These are phyloP conservation scores for Pterobdella sp. DNA, from an alignment of 2,888 invertebrate genomes.

Conservation along the genomic window DNA sequence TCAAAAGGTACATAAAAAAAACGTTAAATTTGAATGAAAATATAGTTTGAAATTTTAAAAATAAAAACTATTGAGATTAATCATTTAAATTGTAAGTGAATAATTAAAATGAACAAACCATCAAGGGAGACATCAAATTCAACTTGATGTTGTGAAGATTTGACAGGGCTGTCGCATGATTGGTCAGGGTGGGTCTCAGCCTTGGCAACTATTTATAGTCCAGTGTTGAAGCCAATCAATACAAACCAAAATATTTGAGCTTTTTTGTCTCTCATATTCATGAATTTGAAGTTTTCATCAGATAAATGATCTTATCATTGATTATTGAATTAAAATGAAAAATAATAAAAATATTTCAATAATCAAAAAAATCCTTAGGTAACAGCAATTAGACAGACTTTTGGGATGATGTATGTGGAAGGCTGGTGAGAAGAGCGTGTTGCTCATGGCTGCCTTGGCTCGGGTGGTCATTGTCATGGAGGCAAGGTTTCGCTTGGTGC, in stretches of 20 bases:
- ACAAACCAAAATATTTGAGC: conserved; percentile 37
- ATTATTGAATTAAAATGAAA: background rate
- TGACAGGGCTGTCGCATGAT: conserved; percentile 16
- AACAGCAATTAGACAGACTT: background rate
- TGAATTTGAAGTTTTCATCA: too few species aligned
- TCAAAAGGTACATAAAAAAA: too few species aligned
- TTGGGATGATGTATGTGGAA: conserved; percentile 38
- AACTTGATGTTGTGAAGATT: background rate
- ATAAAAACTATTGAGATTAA: background rate
- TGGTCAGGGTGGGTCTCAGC: conserved; percentile 21
- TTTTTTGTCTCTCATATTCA: too few species aligned
- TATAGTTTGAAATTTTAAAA: background rate
- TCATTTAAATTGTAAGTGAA: background rate
- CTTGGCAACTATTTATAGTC: background rate
- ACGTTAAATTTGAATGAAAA: background rate
- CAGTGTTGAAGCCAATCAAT: conserved; percentile 26
- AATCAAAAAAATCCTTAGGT: background rate
- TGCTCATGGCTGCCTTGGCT: conserved; percentile 39
- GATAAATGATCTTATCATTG: too few species aligned
- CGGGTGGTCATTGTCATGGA: conserved; percentile 26
- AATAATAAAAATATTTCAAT: background rate
- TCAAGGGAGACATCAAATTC: conserved; percentile 2
- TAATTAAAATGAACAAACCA: too few species aligned
- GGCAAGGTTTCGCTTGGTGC: conserved; percentile 6
- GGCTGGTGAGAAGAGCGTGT: conserved; percentile 46